Evolutionary conservation across 2,113 vertebrate genomes (phyloP).

Genomic region (Tyto alba): DNA sequence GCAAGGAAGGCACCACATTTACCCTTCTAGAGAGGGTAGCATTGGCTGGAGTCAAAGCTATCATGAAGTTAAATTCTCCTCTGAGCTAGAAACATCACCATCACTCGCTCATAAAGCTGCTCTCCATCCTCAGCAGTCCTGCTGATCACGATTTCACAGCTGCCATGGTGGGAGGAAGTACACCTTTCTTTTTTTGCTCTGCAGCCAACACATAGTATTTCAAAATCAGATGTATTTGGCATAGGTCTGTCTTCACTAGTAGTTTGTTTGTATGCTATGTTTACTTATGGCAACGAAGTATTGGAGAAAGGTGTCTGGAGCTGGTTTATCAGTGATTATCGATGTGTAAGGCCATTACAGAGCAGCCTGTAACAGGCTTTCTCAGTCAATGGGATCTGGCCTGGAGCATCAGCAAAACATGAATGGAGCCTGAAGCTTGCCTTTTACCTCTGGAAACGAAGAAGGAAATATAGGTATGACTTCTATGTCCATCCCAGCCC

Average conservation of each 20-base stretch:
- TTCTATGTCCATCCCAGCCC: background rate
- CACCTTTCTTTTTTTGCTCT: background rate
- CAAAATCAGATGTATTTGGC: constrained; percentile 25
- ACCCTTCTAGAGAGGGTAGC: background rate
- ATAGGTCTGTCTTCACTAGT: background rate
- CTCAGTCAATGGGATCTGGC: background rate
- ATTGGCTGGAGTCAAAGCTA: background rate
- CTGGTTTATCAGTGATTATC: background rate
- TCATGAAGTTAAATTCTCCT: background rate
- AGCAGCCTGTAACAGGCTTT: background rate
- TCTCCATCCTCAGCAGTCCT: background rate
- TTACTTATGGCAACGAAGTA: background rate
- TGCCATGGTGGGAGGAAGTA: background rate
- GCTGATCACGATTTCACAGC: background rate
- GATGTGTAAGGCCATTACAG: background rate
- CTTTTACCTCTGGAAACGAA: background rate
- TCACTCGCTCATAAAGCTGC: background rate
- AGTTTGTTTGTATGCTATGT: background rate
- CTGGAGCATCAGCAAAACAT: background rate
- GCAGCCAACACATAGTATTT: background rate
- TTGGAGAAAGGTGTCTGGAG: background rate
- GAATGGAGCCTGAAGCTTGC: background rate
- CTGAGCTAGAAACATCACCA: background rate
- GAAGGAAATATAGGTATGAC: background rate
- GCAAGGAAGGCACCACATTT: background rate